Base-by-base conservation (phyloP, 2,113 vertebrate species). In the Todiramphus saurophagus region DNA sequence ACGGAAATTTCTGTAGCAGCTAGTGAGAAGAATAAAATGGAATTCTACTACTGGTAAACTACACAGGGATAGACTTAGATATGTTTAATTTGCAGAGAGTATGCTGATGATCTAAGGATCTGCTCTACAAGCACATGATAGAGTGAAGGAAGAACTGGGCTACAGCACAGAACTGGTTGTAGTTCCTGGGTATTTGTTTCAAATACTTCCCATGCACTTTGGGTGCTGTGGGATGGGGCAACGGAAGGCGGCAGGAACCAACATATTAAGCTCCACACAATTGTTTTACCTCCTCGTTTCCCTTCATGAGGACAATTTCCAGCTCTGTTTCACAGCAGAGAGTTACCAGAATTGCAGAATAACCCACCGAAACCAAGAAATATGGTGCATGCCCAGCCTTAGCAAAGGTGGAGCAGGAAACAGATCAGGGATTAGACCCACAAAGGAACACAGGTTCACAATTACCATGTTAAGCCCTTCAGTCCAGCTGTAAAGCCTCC, bases 401-500 rank as follows among this genome's bases (percentile, higher is more conserved):
- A 95, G 94, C 77, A 96, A 91, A 95, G 89, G 63, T 84, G 84
- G 70, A 87, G 91, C 51, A 75, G 87, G 93, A 91, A 94, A 76
- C 33, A 82, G 64, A 89, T 64, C 77, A 94, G 87, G 91, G 80
- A 96, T 95, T 95, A 94, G 87, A 87, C 24, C 41, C 53, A 41
- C 0, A 0, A 48, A 78, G 67, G 87, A 53, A 72, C 91, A 81
- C 3, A 79, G 51, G 93, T 87, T 93, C 93, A 95, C 87, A 96
- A 87, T 97, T 96, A 76, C 78, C 95, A 93, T 96, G 89, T 89
- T 93, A 95, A 97, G 62, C 81, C 74, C 74, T 89, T 87, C 91
- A 66, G 83, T 85, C 83, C 89, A 73, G 53, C 80, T 94, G 66
- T 93, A 96, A 91, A 94, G 89, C 43, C 77, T 91, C 60, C 4